These are phyloP conservation scores for Oncorhynchus tshawytscha DNA, from an alignment of 2,113 vertebrate species.

Conservation along the genomic window DNA sequence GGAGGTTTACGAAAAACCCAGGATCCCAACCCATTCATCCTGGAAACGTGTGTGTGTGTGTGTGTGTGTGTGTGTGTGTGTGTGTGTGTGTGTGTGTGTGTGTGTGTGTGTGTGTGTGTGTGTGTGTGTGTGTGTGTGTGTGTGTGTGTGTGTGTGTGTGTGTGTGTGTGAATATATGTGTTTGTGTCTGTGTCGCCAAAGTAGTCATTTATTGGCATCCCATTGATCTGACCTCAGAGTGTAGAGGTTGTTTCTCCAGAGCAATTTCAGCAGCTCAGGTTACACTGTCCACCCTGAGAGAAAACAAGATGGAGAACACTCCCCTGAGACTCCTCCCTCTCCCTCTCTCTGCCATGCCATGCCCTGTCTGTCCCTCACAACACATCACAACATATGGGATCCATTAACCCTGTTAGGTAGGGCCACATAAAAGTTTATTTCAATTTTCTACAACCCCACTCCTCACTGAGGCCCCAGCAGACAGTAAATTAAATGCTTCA, in stretches of 20 bases:
- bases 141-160: not conserved
- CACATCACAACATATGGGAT: slow-evolving; percentile 47
- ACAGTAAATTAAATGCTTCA: not conserved
- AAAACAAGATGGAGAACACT: slow-evolving; percentile 14
- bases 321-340: slow-evolving; percentile 15
- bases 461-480: not conserved
- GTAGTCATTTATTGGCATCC: slow-evolving; percentile 56
- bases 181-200: slow-evolving; percentile 3
- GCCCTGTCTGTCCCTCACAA: not conserved
- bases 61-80: slow-evolving; percentile 3
- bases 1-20: slow-evolving; percentile 57
- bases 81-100: not conserved
- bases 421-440: slow-evolving; percentile 42
- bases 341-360: not conserved
- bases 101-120: slow-evolving; percentile 11
- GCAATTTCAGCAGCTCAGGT: slow-evolving; percentile 60
- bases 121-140: slow-evolving; percentile 7
- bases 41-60: not conserved
- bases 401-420: slow-evolving; percentile 28
- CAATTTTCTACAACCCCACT: slow-evolving; percentile 26
- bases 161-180: not conserved
- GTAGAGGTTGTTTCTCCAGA: slow-evolving; percentile 52
- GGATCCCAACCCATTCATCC: slow-evolving; percentile 26
- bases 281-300: slow-evolving; percentile 38
- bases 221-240: slow-evolving; percentile 61